These are phyloP conservation scores for Tipula helvola DNA, from an alignment of 2,888 invertebrate genomes.

Conservation along the genomic window DNA sequence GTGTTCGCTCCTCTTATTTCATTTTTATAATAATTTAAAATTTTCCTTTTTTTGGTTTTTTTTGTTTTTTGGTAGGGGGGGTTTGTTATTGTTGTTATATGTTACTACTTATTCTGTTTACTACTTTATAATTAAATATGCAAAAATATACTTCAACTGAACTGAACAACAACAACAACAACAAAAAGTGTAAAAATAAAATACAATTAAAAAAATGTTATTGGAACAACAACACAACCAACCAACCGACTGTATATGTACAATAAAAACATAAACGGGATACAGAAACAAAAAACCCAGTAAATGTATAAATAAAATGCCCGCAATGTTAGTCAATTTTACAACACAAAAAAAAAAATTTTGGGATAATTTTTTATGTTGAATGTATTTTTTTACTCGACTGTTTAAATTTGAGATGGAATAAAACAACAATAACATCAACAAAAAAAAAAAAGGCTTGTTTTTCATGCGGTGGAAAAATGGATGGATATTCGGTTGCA, in stretches of 20 bases:
- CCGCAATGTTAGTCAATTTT: slow-evolving; percentile 4
- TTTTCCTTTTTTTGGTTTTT: neutral
- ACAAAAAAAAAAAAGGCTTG: neutral
- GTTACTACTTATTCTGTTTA: neutral
- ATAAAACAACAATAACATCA: neutral
- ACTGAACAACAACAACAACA: neutral
- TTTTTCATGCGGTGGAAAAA: neutral
- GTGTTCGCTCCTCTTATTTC: neutral
- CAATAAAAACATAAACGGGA: neutral
- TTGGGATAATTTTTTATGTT: neutral
- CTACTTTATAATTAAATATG: neutral
- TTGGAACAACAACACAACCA: neutral
- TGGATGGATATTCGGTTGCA: neutral
- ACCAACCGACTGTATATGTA: neutral
- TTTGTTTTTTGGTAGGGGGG: neutral
- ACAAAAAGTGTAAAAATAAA: neutral
- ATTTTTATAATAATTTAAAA: neutral
- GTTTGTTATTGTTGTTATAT: neutral
- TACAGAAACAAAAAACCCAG: neutral
- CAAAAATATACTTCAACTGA: neutral
- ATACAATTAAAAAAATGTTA: neutral
- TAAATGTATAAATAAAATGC: slow-evolving; percentile 4
- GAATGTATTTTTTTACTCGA: neutral
- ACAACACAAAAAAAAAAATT: neutral
- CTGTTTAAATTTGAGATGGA: slow-evolving; percentile 4